A percentile compares a stretch with the other conserved stretches of the same genome.
Evolutionary conservation across 1,140 invertebrate genomes (phyloP).

Genomic region (Camponotus vicinus): DNA sequence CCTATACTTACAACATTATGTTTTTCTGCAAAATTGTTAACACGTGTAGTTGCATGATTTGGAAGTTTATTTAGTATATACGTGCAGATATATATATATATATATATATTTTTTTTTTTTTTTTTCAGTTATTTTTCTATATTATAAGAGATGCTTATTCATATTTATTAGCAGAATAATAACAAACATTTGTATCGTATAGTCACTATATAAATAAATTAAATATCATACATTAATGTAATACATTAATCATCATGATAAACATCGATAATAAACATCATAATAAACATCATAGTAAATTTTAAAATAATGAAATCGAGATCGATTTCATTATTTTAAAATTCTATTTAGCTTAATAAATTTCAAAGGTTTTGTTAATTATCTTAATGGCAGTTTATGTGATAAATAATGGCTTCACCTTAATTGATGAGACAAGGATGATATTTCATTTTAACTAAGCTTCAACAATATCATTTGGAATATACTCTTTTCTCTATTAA

Average conservation of each 20-base stretch:
- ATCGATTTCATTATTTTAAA: conserved; percentile 40
- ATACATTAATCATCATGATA: neutral
- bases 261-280: neutral
- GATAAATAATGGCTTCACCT: conserved; percentile 26
- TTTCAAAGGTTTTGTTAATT: conserved; percentile 65
- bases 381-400: conserved; percentile 38
- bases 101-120: neutral
- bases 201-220: neutral
- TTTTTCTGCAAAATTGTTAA: conserved; percentile 2
- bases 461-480: conserved; percentile 3
- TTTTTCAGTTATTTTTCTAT: neutral
- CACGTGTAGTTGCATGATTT: neutral
- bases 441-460: conserved; percentile 11
- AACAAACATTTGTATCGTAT: neutral
- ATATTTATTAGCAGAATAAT: conserved; percentile 22
- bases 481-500: neutral
- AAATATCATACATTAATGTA: neutral
- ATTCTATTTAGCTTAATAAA: conserved; percentile 67
- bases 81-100: neutral
- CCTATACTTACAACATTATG: conserved; percentile 4
- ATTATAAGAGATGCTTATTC: neutral
- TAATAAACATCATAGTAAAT: neutral
- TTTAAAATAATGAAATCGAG: no score
- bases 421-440: neutral
- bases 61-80: conserved; percentile 9